Percentiles rank a stretch among this genome's conserved stretches.
These are phyloP conservation scores for Zelostemma sp. DNA, from an alignment of 1,140 invertebrate species.

Conservation along the genomic window DNA sequence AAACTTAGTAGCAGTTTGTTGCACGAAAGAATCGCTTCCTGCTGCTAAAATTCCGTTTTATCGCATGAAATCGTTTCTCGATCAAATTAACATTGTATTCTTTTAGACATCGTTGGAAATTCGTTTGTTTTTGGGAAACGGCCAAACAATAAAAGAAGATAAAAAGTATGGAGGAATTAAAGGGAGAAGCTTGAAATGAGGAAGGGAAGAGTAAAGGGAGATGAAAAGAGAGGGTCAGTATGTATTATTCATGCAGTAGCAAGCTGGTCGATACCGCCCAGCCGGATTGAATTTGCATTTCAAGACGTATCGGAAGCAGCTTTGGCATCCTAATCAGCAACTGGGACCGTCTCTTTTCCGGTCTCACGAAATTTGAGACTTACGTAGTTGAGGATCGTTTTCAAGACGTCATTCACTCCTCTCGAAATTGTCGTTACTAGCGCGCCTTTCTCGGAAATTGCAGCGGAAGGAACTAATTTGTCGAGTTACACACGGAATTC, in stretches of 20 bases:
- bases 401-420: slow-evolving; percentile 37
- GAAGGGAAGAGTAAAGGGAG: slow-evolving; percentile 19
- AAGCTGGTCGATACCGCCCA: slow-evolving; percentile 54
- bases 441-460: slow-evolving; percentile 29
- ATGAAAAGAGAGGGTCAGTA: slow-evolving; percentile 46
- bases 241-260: slow-evolving; percentile 58
- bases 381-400: slow-evolving; percentile 33
- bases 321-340: slow-evolving; percentile 46
- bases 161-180: slow-evolving; percentile 18
- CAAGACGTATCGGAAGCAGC: slow-evolving; percentile 54
- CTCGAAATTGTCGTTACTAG: slow-evolving; percentile 33
- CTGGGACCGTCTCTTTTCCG: slow-evolving; percentile 45
- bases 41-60: slow-evolving; percentile 9
- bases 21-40: slow-evolving; percentile 13
- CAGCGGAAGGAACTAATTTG: slow-evolving; percentile 49
- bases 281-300: slow-evolving; percentile 60
- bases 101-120: slow-evolving; percentile 13
- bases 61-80: slow-evolving; percentile 25
- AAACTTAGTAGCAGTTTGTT: not conserved
- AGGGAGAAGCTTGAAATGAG: slow-evolving; percentile 12
- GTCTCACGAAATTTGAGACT: slow-evolving; percentile 8
- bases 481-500: slow-evolving; percentile 42
- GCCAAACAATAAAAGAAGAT: slow-evolving; percentile 6
- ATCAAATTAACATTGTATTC: slow-evolving; percentile 39
- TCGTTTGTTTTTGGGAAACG: slow-evolving; percentile 15